Evolutionary conservation across 1,140 invertebrate species (phyloP), one percentile per base, ranked within the genome.

Genomic region (Brachionus rubens): DNA sequence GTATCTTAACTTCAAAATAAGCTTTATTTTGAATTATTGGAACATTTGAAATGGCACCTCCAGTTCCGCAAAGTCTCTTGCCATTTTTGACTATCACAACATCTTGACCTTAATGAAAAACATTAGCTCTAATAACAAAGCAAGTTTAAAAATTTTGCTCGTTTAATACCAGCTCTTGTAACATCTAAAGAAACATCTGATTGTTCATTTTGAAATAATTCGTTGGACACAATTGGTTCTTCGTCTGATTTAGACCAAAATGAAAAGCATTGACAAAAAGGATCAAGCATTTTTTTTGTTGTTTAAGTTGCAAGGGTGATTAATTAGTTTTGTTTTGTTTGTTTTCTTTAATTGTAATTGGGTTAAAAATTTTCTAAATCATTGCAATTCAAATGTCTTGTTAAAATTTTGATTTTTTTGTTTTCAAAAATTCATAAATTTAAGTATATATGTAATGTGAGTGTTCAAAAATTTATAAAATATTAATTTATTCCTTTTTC

Each of bases 1-100:
- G 95, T 76, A 99, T 86, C 87, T 98, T 98, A 2, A 97, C 91
- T 88, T 99, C 96, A 87, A 98, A 99, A 85, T 98, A 99, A 14
- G 94, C 92, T 87, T 99, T 99, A 79, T 95, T 96, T 84, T 99
- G 96, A 12, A 92, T 91, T 59, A 95, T 83, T 0, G 94, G 93
- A 26, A 92, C 92, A 82, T 90, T 94, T 3, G 91, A 72, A 4
- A 72, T 85, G 0, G 92, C 92, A 79, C 91, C 96, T 26, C 96
- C 96, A 28, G 91, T 91, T 24, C 96, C 96, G 86, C 96, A 99
- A 48, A 98, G 91, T 80, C 96, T 86, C 77, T 91, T 88, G 48
- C 95, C 94, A 86, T 94, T 94, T 87, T 98, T 99, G 7, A 99
- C 91, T 79, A 99, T 90, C 0, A 99, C 96, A 67, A 98, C 95